phyloP scores from a whole-genome alignment of 2,113 vertebrate genomes.

The Nematolebias whitei region DNA sequence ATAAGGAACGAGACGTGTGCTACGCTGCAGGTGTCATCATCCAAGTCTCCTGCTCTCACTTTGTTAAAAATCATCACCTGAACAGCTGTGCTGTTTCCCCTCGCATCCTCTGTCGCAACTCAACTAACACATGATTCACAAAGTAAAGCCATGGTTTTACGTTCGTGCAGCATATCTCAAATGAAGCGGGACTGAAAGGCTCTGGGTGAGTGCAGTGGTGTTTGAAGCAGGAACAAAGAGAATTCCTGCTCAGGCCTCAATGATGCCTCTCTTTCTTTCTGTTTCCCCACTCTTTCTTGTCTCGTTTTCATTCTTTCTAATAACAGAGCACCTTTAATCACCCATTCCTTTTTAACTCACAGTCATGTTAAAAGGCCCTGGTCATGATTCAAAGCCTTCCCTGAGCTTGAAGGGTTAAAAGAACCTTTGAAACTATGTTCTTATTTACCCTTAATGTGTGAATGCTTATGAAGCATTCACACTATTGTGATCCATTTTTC shows the following conservation, averaged over 20 bases:
- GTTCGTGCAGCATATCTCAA: conserved; percentile 48
- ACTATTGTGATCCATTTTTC: no score
- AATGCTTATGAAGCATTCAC: no score
- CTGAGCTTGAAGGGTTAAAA: conserved; percentile 16
- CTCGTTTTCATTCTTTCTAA: conserved; percentile 19
- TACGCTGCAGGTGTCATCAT: conserved; percentile 10
- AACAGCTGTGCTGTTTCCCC: conserved; percentile 19
- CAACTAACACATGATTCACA: conserved; percentile 25
- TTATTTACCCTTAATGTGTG: neutral
- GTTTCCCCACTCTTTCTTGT: conserved; percentile 5
- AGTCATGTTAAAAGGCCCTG: conserved; percentile 19
- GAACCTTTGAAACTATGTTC: neutral
- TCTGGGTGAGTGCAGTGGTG: conserved; percentile 44
- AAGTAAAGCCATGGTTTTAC: conserved; percentile 51
- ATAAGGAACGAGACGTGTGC: conserved; percentile 4
- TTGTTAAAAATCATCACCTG: conserved; percentile 38
- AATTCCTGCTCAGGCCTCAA: conserved; percentile 52
- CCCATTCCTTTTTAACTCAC: conserved; percentile 63
- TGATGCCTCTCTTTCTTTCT: conserved; percentile 29
- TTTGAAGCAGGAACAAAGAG: conserved; percentile 78
- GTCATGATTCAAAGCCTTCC: conserved; percentile 13
- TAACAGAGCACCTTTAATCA: conserved; percentile 63
- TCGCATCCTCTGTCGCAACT: conserved; percentile 23
- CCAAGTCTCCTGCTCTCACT: conserved; percentile 23
- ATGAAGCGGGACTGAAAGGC: conserved; percentile 54